phyloP scores from a whole-genome alignment of 2,888 invertebrate genomes.

The Eledona agricola region DNA sequence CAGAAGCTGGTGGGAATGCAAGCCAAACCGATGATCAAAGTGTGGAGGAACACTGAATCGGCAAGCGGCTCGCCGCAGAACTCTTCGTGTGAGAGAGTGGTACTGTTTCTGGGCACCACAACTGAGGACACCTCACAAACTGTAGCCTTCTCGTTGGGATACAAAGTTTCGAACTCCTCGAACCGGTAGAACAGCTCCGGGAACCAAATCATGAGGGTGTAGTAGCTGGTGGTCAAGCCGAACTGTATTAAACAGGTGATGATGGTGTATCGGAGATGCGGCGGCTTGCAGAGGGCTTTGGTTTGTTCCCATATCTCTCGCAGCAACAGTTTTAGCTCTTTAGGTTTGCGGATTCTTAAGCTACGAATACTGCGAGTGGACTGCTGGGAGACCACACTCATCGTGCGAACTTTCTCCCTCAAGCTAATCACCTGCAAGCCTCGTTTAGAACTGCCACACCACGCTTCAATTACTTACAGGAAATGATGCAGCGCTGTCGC shows the following conservation, averaged over 20 bases:
- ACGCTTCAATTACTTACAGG: conserved; percentile 72
- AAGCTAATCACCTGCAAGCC: conserved; percentile 75
- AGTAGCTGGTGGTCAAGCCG: conserved; percentile 86
- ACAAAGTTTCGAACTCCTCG: conserved; percentile 74
- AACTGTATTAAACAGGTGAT: conserved; percentile 85
- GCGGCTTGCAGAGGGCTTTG: conserved; percentile 76
- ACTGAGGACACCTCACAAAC: conserved; percentile 81
- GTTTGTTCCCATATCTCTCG: conserved; percentile 79
- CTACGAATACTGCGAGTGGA: conserved; percentile 74
- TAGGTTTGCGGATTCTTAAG: conserved; percentile 75
- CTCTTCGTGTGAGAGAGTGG: conserved; percentile 61
- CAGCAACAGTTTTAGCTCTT: conserved; percentile 75
- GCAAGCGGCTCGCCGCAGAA: conserved; percentile 73
- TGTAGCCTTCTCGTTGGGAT: conserved; percentile 75
- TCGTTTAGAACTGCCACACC: no score
- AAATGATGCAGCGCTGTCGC: conserved; percentile 74
- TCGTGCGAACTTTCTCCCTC: conserved; percentile 72
- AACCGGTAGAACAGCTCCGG: conserved; percentile 88
- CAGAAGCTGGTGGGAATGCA: conserved; percentile 83
- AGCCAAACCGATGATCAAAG: conserved; percentile 80
- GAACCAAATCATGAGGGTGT: conserved; percentile 93
- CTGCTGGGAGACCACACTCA: conserved; percentile 70
- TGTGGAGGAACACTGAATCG: conserved; percentile 76
- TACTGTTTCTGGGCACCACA: conserved; percentile 61
- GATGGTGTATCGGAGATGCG: conserved; percentile 78